Evolutionary conservation across 2,113 vertebrate species (phyloP).

Genomic region (Muscicapa adusta): DNA sequence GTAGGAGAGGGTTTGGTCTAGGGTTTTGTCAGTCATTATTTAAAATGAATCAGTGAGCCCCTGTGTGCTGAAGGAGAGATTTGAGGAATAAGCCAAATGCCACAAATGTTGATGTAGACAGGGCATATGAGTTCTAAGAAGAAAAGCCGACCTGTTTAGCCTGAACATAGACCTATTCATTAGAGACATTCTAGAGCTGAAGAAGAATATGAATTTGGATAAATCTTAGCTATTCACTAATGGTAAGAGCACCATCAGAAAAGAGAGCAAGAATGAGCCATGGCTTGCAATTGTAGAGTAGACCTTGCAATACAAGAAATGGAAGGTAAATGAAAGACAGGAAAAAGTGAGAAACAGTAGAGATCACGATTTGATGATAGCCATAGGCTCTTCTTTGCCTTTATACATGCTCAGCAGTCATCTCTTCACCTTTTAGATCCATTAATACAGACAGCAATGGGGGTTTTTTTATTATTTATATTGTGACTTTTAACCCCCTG

Average conservation of each 20-base stretch:
- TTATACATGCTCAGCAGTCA: not conserved
- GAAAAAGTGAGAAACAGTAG: not conserved
- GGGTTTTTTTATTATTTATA: not conserved
- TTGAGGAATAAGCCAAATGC: not conserved
- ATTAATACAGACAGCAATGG: not conserved
- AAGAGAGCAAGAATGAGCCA: not conserved
- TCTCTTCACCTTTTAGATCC: not conserved
- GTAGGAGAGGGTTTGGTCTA: not conserved
- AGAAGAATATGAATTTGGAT: not conserved
- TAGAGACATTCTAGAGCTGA: not conserved
- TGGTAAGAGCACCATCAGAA: not conserved
- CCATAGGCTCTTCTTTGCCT: not conserved
- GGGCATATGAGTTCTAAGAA: not conserved
- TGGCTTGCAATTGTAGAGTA: not conserved
- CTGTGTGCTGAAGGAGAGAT: not conserved
- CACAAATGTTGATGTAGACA: not conserved
- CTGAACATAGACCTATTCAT: not conserved
- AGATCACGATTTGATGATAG: not conserved
- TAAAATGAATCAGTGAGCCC: not conserved
- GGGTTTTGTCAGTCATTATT: not conserved
- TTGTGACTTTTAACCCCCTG: not conserved
- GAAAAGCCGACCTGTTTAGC: not conserved
- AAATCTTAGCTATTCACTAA: not conserved
- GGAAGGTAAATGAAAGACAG: not conserved
- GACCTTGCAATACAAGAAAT: not conserved